Evolutionary conservation across 2,888 invertebrate genomes (phyloP).

Genomic region (Harpalus rubripes): DNA sequence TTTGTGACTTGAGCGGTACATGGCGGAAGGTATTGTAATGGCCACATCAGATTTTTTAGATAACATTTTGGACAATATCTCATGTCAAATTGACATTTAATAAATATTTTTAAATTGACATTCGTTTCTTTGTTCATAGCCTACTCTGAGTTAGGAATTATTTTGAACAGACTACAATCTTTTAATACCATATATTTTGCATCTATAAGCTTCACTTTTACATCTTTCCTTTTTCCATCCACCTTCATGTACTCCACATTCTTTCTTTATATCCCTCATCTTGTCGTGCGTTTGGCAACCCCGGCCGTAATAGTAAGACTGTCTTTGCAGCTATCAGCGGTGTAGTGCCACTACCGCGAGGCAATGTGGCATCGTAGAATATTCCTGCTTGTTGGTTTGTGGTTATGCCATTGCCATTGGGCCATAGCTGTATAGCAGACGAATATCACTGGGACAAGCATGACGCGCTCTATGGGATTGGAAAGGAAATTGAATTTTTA

Average conservation of each 20-base stretch:
- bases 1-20: too few species aligned
- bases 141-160: too few species aligned
- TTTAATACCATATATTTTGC: not conserved
- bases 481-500: conserved; percentile 64
- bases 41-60: too few species aligned
- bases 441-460: conserved; percentile 10
- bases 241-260: not conserved
- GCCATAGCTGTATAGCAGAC: conserved; percentile 5
- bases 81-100: too few species aligned
- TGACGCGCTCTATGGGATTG: conserved; percentile 29
- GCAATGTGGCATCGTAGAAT: not conserved
- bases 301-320: not conserved
- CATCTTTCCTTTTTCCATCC: not conserved
- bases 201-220: not conserved
- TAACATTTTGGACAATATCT: too few species aligned
- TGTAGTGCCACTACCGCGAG: not conserved
- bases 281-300: not conserved
- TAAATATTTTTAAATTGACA: too few species aligned
- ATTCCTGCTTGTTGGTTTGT: conserved; percentile 3
- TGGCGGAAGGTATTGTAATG: too few species aligned
- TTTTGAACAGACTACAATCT: too few species aligned
- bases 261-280: not conserved
- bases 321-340: not conserved
- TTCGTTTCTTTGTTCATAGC: too few species aligned
- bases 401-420: conserved; percentile 5